Conservation (phyloP, 2,113 vertebrate genomes). For the Crotophaga sulcirostris region DNA sequence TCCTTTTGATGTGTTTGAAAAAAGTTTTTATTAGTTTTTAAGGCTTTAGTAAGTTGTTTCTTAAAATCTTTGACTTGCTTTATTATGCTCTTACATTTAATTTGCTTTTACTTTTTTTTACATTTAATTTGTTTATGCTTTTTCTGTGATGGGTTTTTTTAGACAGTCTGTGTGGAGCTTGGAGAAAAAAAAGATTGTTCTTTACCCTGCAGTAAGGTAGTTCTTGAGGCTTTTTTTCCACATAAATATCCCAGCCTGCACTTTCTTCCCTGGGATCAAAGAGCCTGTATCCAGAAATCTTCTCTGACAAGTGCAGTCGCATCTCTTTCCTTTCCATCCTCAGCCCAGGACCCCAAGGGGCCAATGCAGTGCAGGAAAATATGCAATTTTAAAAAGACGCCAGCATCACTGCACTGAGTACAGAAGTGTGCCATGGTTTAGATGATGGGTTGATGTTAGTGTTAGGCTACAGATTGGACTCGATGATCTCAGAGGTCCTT, state of each 20-base stretch:
- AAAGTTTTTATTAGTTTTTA: conserved; percentile 61
- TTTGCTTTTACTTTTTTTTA: conserved; percentile 26
- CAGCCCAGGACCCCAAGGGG: neutral
- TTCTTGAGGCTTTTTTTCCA: neutral
- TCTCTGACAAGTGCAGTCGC: neutral
- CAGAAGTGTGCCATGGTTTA: too few species aligned
- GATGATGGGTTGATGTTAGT: too few species aligned
- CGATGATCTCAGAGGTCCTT: too few species aligned
- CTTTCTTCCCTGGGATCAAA: neutral
- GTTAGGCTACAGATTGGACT: too few species aligned
- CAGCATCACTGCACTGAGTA: fast-evolving
- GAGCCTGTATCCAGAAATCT: neutral
- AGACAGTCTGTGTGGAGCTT: neutral
- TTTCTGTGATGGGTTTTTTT: neutral
- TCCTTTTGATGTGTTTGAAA: conserved; percentile 54
- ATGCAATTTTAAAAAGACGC: neutral
- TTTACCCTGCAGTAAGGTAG: neutral
- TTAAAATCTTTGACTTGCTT: conserved; percentile 54
- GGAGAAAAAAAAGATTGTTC: neutral
- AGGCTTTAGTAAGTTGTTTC: conserved; percentile 59
- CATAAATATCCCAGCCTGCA: neutral
- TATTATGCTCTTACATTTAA: conserved; percentile 29
- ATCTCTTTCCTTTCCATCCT: neutral
- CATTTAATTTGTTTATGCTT: conserved; percentile 19
- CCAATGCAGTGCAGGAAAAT: neutral